Conservation (phyloP, 2,888 invertebrate genomes). For the Plagodis pulveraria region DNA sequence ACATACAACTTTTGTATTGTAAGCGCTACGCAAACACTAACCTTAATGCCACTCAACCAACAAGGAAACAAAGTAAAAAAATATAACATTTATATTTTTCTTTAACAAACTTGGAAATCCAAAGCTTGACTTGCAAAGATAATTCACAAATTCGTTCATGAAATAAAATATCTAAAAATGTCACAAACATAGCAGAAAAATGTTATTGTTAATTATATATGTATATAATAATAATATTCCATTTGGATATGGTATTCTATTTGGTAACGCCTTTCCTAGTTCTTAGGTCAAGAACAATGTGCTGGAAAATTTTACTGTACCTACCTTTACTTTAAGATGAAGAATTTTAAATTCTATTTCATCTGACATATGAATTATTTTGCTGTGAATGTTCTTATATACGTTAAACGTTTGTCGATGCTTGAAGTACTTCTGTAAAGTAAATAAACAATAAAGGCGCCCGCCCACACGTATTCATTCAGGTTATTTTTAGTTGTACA, state of each 20-base stretch:
- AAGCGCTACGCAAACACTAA: too few species aligned
- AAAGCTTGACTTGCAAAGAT: too few species aligned
- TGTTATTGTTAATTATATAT: too few species aligned
- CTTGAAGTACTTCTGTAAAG: slow-evolving; percentile 42
- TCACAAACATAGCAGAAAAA: too few species aligned
- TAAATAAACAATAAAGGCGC: slow-evolving; percentile 49
- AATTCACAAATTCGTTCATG: too few species aligned
- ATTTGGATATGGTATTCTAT: slow-evolving; percentile 1
- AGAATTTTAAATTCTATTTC: slow-evolving; percentile 42
- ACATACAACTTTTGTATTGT: too few species aligned
- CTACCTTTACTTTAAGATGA: slow-evolving; percentile 13
- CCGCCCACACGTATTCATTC: slow-evolving; percentile 39
- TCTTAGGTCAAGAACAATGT: slow-evolving; percentile 55
- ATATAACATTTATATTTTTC: too few species aligned
- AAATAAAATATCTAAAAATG: too few species aligned
- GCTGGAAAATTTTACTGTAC: slow-evolving; percentile 47
- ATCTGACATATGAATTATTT: slow-evolving; percentile 31
- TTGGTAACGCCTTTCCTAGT: slow-evolving; percentile 38
- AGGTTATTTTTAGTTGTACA: slow-evolving; percentile 35
- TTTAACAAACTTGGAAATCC: too few species aligned
- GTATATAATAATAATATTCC: slow-evolving; percentile 3
- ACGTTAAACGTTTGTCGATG: slow-evolving; percentile 41
- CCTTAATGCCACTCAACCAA: too few species aligned
- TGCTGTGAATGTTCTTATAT: slow-evolving; percentile 25
- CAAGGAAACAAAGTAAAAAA: too few species aligned